These are phyloP conservation scores for Lepidostoma basale DNA, from an alignment of 1,140 invertebrate species.

Conservation along the genomic window DNA sequence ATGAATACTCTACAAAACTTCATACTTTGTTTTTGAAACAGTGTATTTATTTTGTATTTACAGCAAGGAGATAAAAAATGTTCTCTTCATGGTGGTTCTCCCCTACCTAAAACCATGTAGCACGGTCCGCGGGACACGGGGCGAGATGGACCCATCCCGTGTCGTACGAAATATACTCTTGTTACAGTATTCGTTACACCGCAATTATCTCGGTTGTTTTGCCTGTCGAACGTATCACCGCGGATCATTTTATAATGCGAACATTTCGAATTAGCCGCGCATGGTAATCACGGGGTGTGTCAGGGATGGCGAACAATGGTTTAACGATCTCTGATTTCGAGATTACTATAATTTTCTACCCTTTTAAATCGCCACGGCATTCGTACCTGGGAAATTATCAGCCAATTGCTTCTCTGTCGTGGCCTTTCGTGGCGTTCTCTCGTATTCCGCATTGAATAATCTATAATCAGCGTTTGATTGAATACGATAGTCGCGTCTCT, in stretches of 20 bases:
- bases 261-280: background rate
- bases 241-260: too few relatives aligned
- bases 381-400: background rate
- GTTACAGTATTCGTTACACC: background rate
- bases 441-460: background rate
- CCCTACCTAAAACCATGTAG: background rate
- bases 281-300: background rate
- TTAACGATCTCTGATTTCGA: slow-evolving; percentile 20
- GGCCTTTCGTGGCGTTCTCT: background rate
- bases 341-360: background rate
- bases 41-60: too few relatives aligned
- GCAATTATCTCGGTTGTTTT: background rate
- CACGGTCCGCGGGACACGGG: background rate
- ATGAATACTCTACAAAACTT: too few relatives aligned
- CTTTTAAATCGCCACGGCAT: background rate
- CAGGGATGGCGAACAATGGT: background rate
- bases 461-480: slow-evolving; percentile 7
- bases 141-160: background rate
- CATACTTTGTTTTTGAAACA: too few relatives aligned
- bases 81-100: too few relatives aligned
- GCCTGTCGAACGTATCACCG: background rate
- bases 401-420: background rate
- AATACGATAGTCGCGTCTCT: too few relatives aligned
- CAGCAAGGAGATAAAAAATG: too few relatives aligned
- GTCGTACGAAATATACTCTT: background rate